Evolutionary conservation across 2,888 invertebrate genomes (phyloP).

Genomic region (Phorcus lineatus): DNA sequence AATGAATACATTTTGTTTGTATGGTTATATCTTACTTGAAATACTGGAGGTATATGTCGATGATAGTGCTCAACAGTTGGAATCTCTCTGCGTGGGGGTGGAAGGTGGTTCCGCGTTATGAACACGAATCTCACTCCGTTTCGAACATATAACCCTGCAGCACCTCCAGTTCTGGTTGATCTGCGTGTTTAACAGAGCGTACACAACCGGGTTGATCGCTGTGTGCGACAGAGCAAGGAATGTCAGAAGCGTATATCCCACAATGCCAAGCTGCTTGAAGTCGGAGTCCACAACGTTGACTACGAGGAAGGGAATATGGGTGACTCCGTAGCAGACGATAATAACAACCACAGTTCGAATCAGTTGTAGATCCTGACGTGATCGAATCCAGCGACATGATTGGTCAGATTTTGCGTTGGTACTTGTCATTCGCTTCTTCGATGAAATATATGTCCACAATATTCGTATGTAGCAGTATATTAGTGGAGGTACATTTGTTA

Average conservation of each 20-base stretch:
- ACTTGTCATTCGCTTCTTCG: neutral
- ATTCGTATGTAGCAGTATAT: slow-evolving; percentile 45
- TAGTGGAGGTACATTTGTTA: slow-evolving; percentile 41
- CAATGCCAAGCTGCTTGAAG: slow-evolving; percentile 38
- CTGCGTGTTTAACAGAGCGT: slow-evolving; percentile 42
- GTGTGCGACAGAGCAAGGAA: slow-evolving; percentile 43
- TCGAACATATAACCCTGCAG: neutral
- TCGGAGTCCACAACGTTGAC: slow-evolving; percentile 42
- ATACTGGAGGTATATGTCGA: too few species aligned
- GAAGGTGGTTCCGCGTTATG: too few species aligned
- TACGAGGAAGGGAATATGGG: slow-evolving; percentile 45
- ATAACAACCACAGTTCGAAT: slow-evolving; percentile 41
- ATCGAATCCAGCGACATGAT: slow-evolving; percentile 28
- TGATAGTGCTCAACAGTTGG: too few species aligned
- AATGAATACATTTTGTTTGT: too few species aligned
- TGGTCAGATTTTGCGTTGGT: neutral
- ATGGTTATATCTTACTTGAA: too few species aligned
- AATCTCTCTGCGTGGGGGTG: too few species aligned
- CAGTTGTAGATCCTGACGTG: slow-evolving; percentile 42
- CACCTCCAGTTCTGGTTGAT: slow-evolving; percentile 23
- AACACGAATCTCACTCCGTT: neutral
- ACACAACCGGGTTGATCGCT: slow-evolving; percentile 49
- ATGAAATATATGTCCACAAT: slow-evolving; percentile 14
- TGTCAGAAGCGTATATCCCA: slow-evolving; percentile 40
- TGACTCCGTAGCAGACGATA: slow-evolving; percentile 37